Evolutionary conservation across 1,140 invertebrate species (phyloP), one percentile per base, ranked within the genome.

Genomic region (Panagrolaimus sp.): DNA sequence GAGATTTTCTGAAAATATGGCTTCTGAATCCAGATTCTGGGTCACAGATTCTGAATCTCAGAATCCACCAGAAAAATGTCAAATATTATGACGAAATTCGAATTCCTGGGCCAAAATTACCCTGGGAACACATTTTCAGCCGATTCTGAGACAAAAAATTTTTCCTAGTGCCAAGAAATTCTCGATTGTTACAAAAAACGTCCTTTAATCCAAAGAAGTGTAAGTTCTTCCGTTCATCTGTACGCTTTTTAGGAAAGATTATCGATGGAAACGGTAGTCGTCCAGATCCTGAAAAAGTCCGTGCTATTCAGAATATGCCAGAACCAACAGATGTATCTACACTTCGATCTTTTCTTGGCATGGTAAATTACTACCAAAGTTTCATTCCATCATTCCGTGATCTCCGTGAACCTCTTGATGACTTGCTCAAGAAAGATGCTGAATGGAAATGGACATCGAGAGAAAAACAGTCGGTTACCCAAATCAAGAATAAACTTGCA

Each of bases 401-500:
- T 0, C 9, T 73, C 17, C 47, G 72, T 10, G 46, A 73, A 8
- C 72, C 72, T n/a, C 68, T 73, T 10, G 73, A 73, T 43, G 32
- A 55, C 12, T 28, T 73, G 45, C 67, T 75, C 26, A 55, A 75
- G 32, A 75, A 73, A 43, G 72, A 73, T 14, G 26, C 28, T 6
- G 26, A 71, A 46, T 70, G 69, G 69, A 43, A 70, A 12, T 80
- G 77, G 79, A 47, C 58, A 12, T 2, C 24, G 17, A 43, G n/a
- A n/a, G 32, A 62, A 14, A 44, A 77, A 64, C n/a, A 21, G 1
- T 71, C 77, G 8, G 85, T 85, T 73, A 43, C 72, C 3, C 47
- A 71, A 32, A 43, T 84, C 1, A 84, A 83, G 72, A 9, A 71
- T n/a, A 48, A 65, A 55, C 70, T 86, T 17, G 15, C 73, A 43